phyloP scores from a whole-genome alignment of 2,113 vertebrate genomes.

The Lepus timidus region DNA sequence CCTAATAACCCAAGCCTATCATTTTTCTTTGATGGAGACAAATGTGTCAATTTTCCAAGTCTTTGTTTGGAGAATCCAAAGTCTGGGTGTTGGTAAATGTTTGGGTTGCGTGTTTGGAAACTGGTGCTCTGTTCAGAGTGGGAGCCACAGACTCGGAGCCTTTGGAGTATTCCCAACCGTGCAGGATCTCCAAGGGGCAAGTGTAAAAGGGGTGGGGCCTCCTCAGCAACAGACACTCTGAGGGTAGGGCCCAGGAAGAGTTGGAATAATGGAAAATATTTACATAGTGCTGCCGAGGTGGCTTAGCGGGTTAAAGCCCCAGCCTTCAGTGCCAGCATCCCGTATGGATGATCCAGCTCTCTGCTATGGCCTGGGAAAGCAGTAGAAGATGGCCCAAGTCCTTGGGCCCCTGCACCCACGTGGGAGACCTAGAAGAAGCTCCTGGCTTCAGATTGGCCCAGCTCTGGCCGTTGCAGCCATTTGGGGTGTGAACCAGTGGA shows the following conservation, averaged over 20 bases:
- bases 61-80: conserved; percentile 76
- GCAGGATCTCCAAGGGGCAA: background rate
- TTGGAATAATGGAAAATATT: background rate
- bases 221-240: background rate
- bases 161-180: background rate
- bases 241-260: background rate
- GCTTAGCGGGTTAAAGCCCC: background rate
- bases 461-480: no score
- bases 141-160: background rate
- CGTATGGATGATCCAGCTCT: no score
- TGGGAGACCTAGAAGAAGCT: no score
- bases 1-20: conserved; percentile 80
- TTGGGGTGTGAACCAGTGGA: no score
- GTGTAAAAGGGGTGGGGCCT: background rate
- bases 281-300: background rate
- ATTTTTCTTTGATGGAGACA: conserved; percentile 81
- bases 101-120: conserved; percentile 62
- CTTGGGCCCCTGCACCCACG: no score
- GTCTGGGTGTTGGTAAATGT: conserved; percentile 74
- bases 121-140: conserved; percentile 56
- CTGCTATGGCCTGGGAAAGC: no score
- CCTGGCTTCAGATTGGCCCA: no score
- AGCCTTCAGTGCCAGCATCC: no score
- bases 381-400: no score
- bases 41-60: conserved; percentile 78